Conservation (phyloP, 2,113 vertebrate species). For the Anseranas semipalmata region DNA sequence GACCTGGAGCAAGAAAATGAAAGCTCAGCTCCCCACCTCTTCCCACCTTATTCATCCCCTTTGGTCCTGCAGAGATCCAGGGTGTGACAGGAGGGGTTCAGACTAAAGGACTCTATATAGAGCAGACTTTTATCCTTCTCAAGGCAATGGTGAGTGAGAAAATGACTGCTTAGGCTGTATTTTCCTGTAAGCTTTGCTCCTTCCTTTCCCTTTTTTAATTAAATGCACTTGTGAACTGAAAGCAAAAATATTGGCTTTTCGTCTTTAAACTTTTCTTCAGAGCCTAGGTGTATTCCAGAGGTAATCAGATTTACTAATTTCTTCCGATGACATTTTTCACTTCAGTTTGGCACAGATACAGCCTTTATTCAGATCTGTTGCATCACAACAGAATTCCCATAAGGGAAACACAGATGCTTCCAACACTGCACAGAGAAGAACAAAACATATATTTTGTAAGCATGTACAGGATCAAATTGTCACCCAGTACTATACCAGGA, state of each 20-base stretch:
- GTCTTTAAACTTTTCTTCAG: neutral
- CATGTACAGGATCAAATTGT: neutral
- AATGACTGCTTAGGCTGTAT: neutral
- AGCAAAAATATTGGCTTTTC: neutral
- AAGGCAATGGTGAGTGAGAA: neutral
- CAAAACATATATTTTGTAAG: neutral
- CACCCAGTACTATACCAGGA: neutral
- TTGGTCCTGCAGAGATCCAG: neutral
- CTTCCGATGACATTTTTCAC: neutral
- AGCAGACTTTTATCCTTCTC: neutral
- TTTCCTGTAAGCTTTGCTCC: neutral
- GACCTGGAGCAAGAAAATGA: neutral
- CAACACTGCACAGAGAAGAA: neutral
- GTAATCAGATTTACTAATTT: neutral
- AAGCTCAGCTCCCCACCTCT: neutral
- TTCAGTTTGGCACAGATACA: neutral
- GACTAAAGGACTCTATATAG: neutral
- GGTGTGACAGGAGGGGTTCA: neutral
- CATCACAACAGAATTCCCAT: neutral
- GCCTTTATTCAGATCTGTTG: neutral
- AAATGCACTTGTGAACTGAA: neutral
- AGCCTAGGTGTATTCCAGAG: neutral
- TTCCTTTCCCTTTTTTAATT: neutral
- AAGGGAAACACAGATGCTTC: neutral
- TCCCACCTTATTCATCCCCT: neutral